These are phyloP conservation scores for Calonectris borealis DNA, from an alignment of 2,113 vertebrate species.

Conservation along the genomic window DNA sequence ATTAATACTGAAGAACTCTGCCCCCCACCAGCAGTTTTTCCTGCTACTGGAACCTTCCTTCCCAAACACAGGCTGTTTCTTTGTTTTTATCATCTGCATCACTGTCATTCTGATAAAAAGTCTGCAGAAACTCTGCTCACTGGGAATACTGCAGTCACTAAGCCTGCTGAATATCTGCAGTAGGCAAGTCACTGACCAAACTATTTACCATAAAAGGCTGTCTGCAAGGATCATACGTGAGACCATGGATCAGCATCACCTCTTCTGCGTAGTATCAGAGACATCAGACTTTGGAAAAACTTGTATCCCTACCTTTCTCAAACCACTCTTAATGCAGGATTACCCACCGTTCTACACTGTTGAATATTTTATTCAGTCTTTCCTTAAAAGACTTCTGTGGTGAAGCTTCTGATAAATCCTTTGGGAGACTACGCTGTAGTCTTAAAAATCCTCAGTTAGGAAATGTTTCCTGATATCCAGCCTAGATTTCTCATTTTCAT, in stretches of 20 bases:
- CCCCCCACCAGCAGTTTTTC: background rate
- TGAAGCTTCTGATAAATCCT: slow-evolving; percentile 9
- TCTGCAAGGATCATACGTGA: background rate
- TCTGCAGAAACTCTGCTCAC: slow-evolving; percentile 44
- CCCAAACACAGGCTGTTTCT: background rate
- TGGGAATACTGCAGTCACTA: slow-evolving; percentile 37
- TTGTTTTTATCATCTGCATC: slow-evolving; percentile 42
- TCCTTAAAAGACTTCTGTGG: background rate
- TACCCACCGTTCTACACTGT: background rate
- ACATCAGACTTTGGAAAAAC: background rate
- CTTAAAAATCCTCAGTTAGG: slow-evolving; percentile 11
- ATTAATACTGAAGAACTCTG: background rate
- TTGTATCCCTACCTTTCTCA: background rate
- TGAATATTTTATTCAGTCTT: slow-evolving; percentile 22
- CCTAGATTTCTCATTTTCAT: slow-evolving; percentile 54
- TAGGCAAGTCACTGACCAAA: slow-evolving; percentile 26
- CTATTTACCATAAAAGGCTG: slow-evolving; percentile 48
- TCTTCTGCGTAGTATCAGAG: slow-evolving; percentile 2
- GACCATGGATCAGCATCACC: background rate
- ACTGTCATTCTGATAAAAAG: slow-evolving; percentile 29
- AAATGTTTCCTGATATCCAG: slow-evolving; percentile 49
- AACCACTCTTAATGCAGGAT: background rate
- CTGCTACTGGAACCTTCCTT: background rate
- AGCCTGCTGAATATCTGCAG: slow-evolving; percentile 30
- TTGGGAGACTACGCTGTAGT: background rate